Conservation (phyloP, 2,888 invertebrate genomes). For the Hoplodrina ambigua region DNA sequence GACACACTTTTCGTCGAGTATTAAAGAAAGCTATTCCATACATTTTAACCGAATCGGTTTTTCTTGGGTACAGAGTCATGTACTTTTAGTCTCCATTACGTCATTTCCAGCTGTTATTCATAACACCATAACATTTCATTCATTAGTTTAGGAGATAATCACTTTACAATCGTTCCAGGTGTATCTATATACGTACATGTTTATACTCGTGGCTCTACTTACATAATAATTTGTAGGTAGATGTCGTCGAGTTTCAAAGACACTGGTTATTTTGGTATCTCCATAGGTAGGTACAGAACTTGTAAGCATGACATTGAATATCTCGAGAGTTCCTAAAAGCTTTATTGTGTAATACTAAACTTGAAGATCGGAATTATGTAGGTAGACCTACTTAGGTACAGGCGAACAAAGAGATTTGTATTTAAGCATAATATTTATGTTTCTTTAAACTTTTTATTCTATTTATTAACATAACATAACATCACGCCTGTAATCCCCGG, state of each 20-base stretch:
- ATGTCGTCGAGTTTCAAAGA: neutral
- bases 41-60: no score
- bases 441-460: no score
- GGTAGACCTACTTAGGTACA: neutral
- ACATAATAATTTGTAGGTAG: neutral
- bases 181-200: neutral
- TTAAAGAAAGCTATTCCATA: no score
- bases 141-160: no score
- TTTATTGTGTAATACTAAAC: slow-evolving; percentile 34
- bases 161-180: no score
- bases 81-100: no score
- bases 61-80: no score
- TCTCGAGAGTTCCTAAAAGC: slow-evolving; percentile 36
- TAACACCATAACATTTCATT: no score
- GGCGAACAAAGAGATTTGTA: neutral
- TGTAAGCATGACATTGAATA: slow-evolving; percentile 38
- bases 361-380: slow-evolving; percentile 38
- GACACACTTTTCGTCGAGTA: no score
- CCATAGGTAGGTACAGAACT: slow-evolving; percentile 1
- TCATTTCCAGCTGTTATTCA: no score
- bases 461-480: no score
- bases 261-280: neutral
- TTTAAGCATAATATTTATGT: neutral
- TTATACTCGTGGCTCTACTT: neutral
- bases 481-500: no score